Percentiles rank a stretch among this genome's conserved stretches.
Conservation (phyloP, 1,140 invertebrate genomes). For the Copidosoma floridanum region DNA sequence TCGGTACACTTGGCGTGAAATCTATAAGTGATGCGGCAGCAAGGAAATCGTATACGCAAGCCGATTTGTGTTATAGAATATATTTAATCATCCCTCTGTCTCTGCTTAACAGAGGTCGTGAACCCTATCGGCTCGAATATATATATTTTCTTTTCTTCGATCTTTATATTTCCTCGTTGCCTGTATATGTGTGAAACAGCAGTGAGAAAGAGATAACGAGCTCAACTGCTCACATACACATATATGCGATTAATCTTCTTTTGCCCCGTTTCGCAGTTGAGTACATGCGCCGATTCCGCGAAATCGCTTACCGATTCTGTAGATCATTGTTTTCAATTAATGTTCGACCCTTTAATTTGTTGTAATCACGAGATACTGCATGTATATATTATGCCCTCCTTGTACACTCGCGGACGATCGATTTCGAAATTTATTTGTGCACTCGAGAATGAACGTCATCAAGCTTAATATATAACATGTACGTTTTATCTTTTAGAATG, state of each 20-base stretch:
- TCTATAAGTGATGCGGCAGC: too few species aligned
- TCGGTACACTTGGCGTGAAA: too few species aligned
- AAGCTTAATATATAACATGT: too few species aligned
- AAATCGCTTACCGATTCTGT: background rate
- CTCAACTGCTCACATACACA: background rate
- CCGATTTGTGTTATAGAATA: too few species aligned
- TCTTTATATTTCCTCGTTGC: conserved; percentile 2
- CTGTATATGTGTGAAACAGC: background rate
- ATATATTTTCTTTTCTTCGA: conserved; percentile 10
- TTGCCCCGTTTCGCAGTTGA: too few species aligned
- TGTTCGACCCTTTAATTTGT: background rate
- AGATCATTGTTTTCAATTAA: conserved; percentile 18
- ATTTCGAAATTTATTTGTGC: too few species aligned
- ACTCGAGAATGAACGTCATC: too few species aligned
- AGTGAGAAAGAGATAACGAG: background rate
- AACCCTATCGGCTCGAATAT: conserved; percentile 26
- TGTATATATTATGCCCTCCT: too few species aligned
- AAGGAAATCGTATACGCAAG: background rate
- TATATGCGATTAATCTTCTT: conserved; percentile 11
- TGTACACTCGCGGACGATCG: too few species aligned
- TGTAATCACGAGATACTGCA: too few species aligned
- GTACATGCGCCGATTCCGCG: background rate
- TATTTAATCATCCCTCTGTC: too few species aligned
- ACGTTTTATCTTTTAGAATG: too few species aligned
- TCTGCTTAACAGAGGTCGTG: conserved; percentile 26